phyloP scores from a whole-genome alignment of 1,140 invertebrate genomes.

The Platyscapa corneri region DNA sequence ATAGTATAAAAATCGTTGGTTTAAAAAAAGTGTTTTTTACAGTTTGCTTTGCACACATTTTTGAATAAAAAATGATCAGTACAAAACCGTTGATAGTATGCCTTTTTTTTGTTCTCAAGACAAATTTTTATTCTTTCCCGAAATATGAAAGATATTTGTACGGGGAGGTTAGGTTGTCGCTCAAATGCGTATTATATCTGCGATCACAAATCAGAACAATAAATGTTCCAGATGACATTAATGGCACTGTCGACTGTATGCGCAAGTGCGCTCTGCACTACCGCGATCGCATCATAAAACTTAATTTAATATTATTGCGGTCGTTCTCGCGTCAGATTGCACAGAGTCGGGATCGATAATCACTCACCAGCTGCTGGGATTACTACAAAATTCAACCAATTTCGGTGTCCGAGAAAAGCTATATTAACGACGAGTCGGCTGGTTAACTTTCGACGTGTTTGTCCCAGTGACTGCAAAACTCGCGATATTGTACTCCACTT shows the following conservation, averaged over 20 bases:
- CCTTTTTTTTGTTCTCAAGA: no score
- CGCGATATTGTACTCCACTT: no score
- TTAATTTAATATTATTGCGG: constrained; percentile 62
- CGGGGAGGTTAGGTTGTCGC: neutral
- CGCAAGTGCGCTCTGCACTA: neutral
- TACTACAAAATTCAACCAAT: constrained; percentile 32
- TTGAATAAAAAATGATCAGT: no score
- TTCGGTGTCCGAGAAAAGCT: constrained; percentile 44
- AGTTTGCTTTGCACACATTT: no score
- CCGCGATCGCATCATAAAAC: constrained; percentile 56
- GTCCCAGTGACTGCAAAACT: neutral
- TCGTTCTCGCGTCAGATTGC: constrained; percentile 39
- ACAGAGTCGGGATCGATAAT: constrained; percentile 19
- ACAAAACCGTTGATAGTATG: no score
- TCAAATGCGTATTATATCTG: neutral
- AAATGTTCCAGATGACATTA: constrained; percentile 32
- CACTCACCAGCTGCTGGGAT: neutral
- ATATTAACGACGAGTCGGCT: constrained; percentile 61
- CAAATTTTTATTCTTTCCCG: neutral
- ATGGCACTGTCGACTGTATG: neutral
- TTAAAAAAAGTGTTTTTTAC: no score
- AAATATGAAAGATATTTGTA: neutral
- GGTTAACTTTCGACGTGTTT: constrained; percentile 60
- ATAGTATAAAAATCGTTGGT: no score
- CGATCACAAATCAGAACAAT: constrained; percentile 45